phyloP scores from a whole-genome alignment of 2,888 invertebrate species.

The Reticulitermes lucifugus region DNA sequence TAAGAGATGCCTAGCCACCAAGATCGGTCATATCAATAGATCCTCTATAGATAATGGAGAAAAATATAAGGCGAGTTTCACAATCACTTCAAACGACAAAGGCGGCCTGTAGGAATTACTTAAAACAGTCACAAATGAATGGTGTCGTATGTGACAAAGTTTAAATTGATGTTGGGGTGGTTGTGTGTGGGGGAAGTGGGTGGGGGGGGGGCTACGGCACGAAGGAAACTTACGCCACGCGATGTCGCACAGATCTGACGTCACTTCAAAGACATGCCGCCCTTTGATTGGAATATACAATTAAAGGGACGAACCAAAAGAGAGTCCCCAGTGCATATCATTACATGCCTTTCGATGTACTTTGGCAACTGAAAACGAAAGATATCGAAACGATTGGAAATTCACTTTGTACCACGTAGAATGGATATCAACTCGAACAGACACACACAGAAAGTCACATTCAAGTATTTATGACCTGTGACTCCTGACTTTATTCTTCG shows the following conservation, averaged over 20 bases:
- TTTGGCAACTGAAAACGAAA: neutral
- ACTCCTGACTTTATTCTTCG: no score
- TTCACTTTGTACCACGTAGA: neutral
- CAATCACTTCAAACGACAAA: neutral
- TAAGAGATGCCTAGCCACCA: no score
- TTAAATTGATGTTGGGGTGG: neutral
- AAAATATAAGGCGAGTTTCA: no score
- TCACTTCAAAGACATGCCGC: slow-evolving; percentile 19
- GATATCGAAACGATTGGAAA: neutral
- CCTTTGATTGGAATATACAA: neutral
- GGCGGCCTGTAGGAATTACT: no score
- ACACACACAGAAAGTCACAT: neutral
- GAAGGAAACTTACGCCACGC: neutral
- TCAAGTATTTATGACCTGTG: neutral
- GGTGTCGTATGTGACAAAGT: no score
- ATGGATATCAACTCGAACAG: neutral
- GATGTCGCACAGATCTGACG: neutral
- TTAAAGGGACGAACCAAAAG: neutral
- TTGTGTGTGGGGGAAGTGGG: neutral
- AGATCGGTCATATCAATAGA: no score
- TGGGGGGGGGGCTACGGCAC: neutral
- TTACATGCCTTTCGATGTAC: neutral
- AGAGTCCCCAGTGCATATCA: neutral
- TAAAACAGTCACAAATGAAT: no score
- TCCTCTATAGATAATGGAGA: no score